Percentiles rank a stretch among this genome's conserved stretches.
Evolutionary conservation across 2,113 vertebrate species (phyloP).

Genomic region (Tetrax tetrax): DNA sequence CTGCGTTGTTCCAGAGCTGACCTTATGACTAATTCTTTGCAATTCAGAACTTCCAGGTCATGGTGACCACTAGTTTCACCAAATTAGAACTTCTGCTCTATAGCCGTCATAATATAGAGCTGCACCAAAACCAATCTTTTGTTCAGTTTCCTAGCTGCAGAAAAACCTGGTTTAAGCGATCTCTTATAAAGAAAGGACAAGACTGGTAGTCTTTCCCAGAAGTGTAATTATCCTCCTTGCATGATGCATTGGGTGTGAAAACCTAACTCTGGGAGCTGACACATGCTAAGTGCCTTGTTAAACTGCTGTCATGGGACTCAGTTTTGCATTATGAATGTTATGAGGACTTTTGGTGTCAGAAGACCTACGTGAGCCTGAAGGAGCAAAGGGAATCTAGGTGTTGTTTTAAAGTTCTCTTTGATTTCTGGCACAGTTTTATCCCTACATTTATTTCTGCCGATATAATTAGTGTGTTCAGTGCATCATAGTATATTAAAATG

Average conservation of each 20-base stretch:
- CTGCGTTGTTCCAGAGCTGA: neutral
- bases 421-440: neutral
- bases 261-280: constrained; percentile 2
- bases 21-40: neutral
- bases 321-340: neutral
- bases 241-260: constrained; percentile 1
- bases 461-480: neutral
- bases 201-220: neutral
- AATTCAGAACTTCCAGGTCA: neutral
- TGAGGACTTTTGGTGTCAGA: neutral
- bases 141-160: neutral
- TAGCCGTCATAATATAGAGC: neutral
- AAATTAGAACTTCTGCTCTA: neutral
- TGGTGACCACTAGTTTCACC: neutral
- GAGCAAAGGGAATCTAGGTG: neutral
- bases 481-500: neutral
- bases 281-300: constrained; percentile 21
- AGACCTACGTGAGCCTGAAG: neutral
- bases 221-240: neutral
- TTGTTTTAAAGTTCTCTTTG: neutral
- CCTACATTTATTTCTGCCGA: neutral
- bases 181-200: neutral
- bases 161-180: neutral
- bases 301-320: neutral
- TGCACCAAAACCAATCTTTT: neutral